phyloP scores from a whole-genome alignment of 2,113 vertebrate genomes.

The Toxostoma redivivum region DNA sequence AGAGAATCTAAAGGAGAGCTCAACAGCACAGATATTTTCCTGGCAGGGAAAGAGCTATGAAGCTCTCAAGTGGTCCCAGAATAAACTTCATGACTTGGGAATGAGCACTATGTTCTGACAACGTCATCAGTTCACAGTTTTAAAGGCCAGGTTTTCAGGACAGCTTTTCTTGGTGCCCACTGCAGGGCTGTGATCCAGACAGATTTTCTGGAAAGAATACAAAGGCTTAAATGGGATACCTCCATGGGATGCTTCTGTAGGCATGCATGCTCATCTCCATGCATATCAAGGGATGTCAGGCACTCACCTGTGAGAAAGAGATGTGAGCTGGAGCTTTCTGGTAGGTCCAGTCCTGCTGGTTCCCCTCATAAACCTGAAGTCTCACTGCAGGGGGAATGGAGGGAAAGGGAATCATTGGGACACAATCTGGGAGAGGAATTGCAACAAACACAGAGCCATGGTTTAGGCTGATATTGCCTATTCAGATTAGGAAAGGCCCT shows the following conservation, averaged over 20 bases:
- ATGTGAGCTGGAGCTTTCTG: neutral
- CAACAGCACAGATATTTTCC: slow-evolving; percentile 50
- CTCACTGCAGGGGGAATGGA: neutral
- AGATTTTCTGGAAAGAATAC: neutral
- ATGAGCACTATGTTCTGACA: slow-evolving; percentile 55
- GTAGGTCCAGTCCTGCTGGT: neutral
- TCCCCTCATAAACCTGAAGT: neutral
- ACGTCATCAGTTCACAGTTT: neutral
- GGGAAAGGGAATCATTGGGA: neutral
- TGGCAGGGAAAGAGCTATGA: slow-evolving; percentile 47
- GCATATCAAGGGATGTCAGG: neutral
- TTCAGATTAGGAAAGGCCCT: neutral
- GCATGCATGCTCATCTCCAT: neutral
- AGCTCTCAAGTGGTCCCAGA: slow-evolving; percentile 54
- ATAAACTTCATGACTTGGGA: slow-evolving; percentile 57
- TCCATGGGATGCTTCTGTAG: neutral
- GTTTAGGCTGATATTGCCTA: neutral
- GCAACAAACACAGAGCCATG: neutral
- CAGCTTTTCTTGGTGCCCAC: neutral
- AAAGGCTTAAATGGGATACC: neutral
- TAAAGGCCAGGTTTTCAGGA: slow-evolving; percentile 30
- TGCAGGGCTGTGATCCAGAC: neutral
- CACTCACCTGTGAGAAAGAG: neutral
- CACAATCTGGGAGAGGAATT: neutral
- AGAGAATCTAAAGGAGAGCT: slow-evolving; percentile 47